Evolutionary conservation across 2,888 invertebrate species (phyloP).

Genomic region (Augiades crinisus): DNA sequence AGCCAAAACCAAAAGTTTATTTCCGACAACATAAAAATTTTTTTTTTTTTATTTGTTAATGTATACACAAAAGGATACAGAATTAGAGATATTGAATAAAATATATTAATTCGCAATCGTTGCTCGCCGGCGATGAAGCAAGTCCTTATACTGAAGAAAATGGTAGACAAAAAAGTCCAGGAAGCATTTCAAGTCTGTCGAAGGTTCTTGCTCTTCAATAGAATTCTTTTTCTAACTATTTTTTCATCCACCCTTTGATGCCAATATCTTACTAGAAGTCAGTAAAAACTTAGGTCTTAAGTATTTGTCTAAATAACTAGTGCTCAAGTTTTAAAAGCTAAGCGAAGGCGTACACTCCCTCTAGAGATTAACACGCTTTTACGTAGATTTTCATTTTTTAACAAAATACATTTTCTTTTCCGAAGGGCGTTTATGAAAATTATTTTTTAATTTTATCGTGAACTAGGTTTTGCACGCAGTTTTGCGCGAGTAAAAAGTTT

Average conservation of each 20-base stretch:
- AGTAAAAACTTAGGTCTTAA: slow-evolving; percentile 1
- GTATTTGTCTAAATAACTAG: slow-evolving; percentile 20
- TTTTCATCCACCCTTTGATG: slow-evolving; percentile 8
- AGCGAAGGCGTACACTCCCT: background rate
- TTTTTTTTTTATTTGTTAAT: too few relatives aligned
- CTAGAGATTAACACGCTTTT: slow-evolving; percentile 10
- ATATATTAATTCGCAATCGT: background rate
- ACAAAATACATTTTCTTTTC: background rate
- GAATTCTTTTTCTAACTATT: slow-evolving; percentile 13
- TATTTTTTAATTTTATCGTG: too few relatives aligned
- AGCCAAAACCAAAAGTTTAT: too few relatives aligned
- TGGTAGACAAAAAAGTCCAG: slow-evolving; percentile 4
- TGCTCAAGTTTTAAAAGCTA: slow-evolving; percentile 16
- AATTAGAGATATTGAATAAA: too few relatives aligned
- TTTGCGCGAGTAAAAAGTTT: too few relatives aligned
- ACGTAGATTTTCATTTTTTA: slow-evolving; percentile 1
- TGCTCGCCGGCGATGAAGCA: background rate
- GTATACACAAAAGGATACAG: too few relatives aligned
- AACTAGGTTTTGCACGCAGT: too few relatives aligned
- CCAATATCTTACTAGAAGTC: slow-evolving; percentile 17
- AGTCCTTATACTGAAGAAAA: slow-evolving; percentile 4
- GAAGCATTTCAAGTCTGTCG: slow-evolving; percentile 12
- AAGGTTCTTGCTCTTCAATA: slow-evolving; percentile 15
- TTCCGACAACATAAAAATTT: too few relatives aligned
- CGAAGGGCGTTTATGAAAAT: too few relatives aligned